These are phyloP conservation scores for Ormyrus rosae DNA, from an alignment of 2,888 invertebrate species.

Conservation along the genomic window DNA sequence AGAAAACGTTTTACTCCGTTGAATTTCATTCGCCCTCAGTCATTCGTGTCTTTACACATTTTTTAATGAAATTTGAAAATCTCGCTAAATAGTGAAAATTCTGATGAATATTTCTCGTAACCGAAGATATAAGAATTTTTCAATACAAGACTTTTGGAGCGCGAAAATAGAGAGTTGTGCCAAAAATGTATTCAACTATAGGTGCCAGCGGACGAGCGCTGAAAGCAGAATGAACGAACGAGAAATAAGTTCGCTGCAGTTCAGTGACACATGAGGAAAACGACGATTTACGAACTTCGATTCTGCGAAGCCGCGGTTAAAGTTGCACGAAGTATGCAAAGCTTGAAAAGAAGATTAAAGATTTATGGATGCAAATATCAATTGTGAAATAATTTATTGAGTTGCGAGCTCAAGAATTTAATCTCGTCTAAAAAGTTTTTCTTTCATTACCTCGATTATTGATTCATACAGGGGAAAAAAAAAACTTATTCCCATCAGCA, in stretches of 20 bases:
- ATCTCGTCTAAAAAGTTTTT: too few relatives aligned
- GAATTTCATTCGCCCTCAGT: too few relatives aligned
- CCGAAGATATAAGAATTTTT: constrained; percentile 3
- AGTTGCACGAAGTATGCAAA: background rate
- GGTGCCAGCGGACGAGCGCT: background rate
- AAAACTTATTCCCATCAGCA: too few relatives aligned
- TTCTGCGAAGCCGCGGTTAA: background rate
- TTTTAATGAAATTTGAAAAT: constrained; percentile 1
- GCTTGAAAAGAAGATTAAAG: background rate
- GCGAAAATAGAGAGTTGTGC: constrained; percentile 38
- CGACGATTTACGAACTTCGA: constrained; percentile 4
- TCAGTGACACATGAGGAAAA: constrained; percentile 20
- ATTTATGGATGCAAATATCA: too few relatives aligned
- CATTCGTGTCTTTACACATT: too few relatives aligned
- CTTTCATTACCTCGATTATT: too few relatives aligned
- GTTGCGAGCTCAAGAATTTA: too few relatives aligned
- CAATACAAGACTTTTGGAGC: constrained; percentile 2
- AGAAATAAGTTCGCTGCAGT: constrained; percentile 21
- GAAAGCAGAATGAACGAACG: constrained; percentile 16
- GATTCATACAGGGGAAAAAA: too few relatives aligned
- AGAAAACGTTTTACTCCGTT: too few relatives aligned
- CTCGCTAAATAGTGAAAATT: background rate
- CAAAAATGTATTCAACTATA: constrained; percentile 47
- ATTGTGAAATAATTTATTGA: too few relatives aligned
- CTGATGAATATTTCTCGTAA: constrained; percentile 15